phyloP scores from a whole-genome alignment of 2,888 invertebrate genomes.

The Boloria euphrosyne region DNA sequence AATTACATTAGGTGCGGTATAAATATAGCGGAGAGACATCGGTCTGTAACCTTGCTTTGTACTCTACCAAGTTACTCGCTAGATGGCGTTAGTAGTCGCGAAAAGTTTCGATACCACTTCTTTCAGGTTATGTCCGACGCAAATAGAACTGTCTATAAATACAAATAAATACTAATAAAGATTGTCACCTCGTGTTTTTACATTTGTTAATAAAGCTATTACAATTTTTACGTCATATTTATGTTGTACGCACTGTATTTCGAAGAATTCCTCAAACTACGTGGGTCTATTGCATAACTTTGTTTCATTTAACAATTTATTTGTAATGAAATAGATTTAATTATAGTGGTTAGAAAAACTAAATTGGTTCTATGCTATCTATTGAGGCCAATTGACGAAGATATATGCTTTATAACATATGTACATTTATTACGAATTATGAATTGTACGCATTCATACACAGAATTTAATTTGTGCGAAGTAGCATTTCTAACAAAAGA shows the following conservation, averaged over 20 bases:
- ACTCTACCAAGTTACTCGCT: slow-evolving; percentile 63
- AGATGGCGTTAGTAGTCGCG: slow-evolving; percentile 65
- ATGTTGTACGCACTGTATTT: too few relatives aligned
- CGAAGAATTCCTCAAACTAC: too few relatives aligned
- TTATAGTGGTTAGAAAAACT: slow-evolving; percentile 3
- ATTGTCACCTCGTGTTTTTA: slow-evolving; percentile 6
- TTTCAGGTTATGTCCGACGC: slow-evolving; percentile 43
- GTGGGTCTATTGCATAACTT: neutral
- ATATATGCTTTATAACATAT: neutral
- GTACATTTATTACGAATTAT: neutral
- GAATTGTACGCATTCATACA: too few relatives aligned
- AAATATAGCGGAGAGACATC: slow-evolving; percentile 45
- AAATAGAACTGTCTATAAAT: slow-evolving; percentile 31
- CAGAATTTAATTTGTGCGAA: too few relatives aligned
- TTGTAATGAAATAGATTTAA: slow-evolving; percentile 13
- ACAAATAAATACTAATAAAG: slow-evolving; percentile 16
- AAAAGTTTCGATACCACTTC: slow-evolving; percentile 40
- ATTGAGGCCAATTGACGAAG: neutral
- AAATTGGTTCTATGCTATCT: neutral
- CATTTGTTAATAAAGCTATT: slow-evolving; percentile 1
- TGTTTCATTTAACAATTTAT: neutral
- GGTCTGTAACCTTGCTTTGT: slow-evolving; percentile 46
- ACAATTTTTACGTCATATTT: neutral
- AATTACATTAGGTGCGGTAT: slow-evolving; percentile 44
- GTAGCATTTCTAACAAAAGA: neutral